Evolutionary conservation across 2,888 invertebrate genomes (phyloP), one percentile per base, ranked within the genome.

Genomic region (Lepidocyrtoides sp.): DNA sequence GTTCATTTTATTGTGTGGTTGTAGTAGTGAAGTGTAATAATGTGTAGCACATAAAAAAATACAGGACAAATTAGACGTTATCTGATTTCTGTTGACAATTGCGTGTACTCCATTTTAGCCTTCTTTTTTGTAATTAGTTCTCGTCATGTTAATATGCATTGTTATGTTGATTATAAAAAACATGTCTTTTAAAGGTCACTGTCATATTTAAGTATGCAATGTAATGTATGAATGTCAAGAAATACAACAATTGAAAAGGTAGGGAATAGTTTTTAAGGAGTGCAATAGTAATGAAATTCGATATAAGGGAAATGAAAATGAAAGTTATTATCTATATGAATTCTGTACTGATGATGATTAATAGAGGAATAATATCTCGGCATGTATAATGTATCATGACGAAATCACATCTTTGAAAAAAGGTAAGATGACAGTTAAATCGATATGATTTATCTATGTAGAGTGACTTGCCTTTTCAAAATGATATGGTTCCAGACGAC

Each of bases 381-480:
- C 44, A 14, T 44, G 44, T 63, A 7, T 26, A 29, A 7, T 1
- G 63, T 63, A 41, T 75, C 29, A 48, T 75, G 44, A 48, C 41
- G 44, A 26, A 26, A 48, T 48, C 48, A 75, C 8, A 29, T 29
- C 29, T 51, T 8, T 44, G 1, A 17, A 29, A 54, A 17, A 75
- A 48, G 75, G 75, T 23, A 14, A 75, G 26, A 8, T 75, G 85
- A 91, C 85, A 91, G 85, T 63, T 84, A 63, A 79, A 84, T 66
- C 83, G 85, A 69, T 75, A 79, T 85, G 90, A 91, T 85, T 85
- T 85, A 91, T 91, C 85, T 85, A 1, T 57, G 17, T 51, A 20
- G 90, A 85, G 69, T 91, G 90, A 91, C 69, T 82, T 82, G 69
- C 36, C 57, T 72, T 82, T 89, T 82, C 32, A 44, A 89, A 89